phyloP scores from a whole-genome alignment of 2,113 vertebrate genomes.

The Carlito syrichta region DNA sequence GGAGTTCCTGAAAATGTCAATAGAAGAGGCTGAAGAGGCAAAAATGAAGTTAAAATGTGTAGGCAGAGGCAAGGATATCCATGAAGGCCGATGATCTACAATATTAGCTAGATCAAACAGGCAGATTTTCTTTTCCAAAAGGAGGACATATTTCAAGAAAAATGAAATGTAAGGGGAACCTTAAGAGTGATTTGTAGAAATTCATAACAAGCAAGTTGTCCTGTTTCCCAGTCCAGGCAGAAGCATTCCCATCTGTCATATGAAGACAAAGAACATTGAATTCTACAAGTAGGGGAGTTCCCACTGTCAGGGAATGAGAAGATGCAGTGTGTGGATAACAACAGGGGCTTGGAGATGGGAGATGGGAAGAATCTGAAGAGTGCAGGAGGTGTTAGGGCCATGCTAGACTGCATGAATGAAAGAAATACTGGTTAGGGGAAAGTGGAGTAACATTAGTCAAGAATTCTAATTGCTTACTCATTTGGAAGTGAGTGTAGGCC shows the following conservation, averaged over 20 bases:
- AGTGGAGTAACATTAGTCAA: neutral
- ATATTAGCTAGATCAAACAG: neutral
- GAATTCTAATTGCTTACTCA: conserved; percentile 11
- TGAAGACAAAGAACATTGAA: neutral
- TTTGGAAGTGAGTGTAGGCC: neutral
- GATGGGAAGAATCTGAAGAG: neutral
- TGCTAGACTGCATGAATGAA: neutral
- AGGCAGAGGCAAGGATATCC: neutral
- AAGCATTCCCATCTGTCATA: neutral
- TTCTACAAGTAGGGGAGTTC: neutral
- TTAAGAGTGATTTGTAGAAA: conserved; percentile 37
- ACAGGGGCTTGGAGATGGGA: neutral
- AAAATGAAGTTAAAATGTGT: neutral
- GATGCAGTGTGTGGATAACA: neutral
- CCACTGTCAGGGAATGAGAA: neutral
- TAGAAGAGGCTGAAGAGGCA: neutral
- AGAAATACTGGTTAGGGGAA: neutral
- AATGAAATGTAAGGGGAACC: neutral
- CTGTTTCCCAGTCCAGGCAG: neutral
- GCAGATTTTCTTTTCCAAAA: neutral
- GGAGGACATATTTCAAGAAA: neutral
- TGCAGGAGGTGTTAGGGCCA: neutral
- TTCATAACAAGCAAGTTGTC: neutral
- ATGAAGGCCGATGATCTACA: neutral
- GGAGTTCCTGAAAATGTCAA: neutral